A percentile compares a stretch with the other conserved stretches of the same genome.
Evolutionary conservation across 2,113 vertebrate genomes (phyloP).

Genomic region (Collichthys lucidus): DNA sequence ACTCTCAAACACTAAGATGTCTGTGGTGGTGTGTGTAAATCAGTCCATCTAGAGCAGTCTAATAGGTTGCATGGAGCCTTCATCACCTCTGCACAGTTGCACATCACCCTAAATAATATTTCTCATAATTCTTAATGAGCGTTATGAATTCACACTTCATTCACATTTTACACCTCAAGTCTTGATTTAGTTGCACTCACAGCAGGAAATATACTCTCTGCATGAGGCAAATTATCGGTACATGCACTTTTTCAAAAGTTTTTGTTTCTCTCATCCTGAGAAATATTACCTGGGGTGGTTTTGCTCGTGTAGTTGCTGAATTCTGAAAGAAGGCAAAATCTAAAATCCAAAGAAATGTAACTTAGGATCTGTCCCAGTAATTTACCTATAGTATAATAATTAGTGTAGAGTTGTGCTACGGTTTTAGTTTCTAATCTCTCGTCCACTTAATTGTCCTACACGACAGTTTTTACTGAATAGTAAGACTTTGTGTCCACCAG

Average conservation of each 20-base stretch:
- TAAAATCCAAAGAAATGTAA: slow-evolving; percentile 14
- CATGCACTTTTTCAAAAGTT: background rate
- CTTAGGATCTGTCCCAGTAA: background rate
- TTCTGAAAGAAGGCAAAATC: slow-evolving; percentile 10
- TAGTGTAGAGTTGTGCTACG: slow-evolving; percentile 18
- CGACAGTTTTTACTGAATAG: slow-evolving; percentile 14
- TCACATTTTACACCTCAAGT: background rate
- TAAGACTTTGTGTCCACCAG: slow-evolving; percentile 59
- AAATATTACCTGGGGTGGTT: slow-evolving; percentile 54
- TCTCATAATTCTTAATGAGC: slow-evolving; percentile 17
- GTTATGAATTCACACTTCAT: background rate
- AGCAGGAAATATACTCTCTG: background rate
- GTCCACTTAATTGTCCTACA: slow-evolving; percentile 1
- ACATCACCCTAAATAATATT: slow-evolving; percentile 56
- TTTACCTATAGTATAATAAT: slow-evolving; percentile 18
- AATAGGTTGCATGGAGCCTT: slow-evolving; percentile 3
- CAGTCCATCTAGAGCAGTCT: background rate
- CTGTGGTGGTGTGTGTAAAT: slow-evolving; percentile 33
- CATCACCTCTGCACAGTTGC: slow-evolving; percentile 43
- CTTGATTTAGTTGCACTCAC: background rate
- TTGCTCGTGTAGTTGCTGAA: slow-evolving; percentile 31
- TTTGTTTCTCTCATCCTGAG: background rate
- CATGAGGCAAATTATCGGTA: background rate
- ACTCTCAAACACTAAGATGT: slow-evolving; percentile 25
- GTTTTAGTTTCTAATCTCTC: slow-evolving; percentile 17